Conservation (phyloP, 2,113 vertebrate genomes). For the Oncorhynchus clarkii region DNA sequence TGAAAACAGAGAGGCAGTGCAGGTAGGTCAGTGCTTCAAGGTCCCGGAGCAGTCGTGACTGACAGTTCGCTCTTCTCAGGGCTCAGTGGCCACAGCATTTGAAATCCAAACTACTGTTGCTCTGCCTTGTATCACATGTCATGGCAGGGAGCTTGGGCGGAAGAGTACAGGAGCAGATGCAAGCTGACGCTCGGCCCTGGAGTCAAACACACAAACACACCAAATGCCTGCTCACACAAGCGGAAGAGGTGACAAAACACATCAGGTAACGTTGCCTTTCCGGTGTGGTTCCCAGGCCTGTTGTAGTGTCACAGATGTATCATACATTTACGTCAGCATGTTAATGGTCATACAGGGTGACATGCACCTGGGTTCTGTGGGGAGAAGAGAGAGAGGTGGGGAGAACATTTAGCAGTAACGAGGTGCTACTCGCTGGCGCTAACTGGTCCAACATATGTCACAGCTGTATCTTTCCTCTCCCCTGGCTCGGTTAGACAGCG, state of each 20-base stretch:
- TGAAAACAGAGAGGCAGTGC: neutral
- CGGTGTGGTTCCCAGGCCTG: constrained; percentile 67
- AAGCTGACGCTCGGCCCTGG: constrained; percentile 75
- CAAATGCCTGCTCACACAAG: constrained; percentile 73
- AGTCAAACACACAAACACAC: constrained; percentile 65
- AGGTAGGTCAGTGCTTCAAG: constrained; percentile 67
- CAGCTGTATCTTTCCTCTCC: constrained; percentile 6
- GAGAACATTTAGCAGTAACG: constrained; percentile 18
- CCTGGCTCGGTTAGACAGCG: neutral
- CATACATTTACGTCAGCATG: constrained; percentile 56
- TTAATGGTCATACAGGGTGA: constrained; percentile 68
- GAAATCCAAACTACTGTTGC: constrained; percentile 77
- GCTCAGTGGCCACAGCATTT: constrained; percentile 73
- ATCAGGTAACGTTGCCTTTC: constrained; percentile 79
- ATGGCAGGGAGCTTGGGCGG: constrained; percentile 71
- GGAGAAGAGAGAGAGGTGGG: neutral
- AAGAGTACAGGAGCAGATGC: constrained; percentile 78
- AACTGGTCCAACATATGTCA: constrained; percentile 34
- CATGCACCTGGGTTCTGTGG: constrained; percentile 34
- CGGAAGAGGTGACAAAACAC: constrained; percentile 80
- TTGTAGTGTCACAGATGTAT: constrained; percentile 65
- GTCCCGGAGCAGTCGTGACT: constrained; percentile 57
- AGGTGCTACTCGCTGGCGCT: constrained; percentile 6
- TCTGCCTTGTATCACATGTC: constrained; percentile 82
- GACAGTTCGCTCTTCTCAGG: constrained; percentile 73